Evolutionary conservation across 1,140 invertebrate species (phyloP), one percentile per base, ranked within the genome.

Genomic region (Leptinotarsa lineolata): DNA sequence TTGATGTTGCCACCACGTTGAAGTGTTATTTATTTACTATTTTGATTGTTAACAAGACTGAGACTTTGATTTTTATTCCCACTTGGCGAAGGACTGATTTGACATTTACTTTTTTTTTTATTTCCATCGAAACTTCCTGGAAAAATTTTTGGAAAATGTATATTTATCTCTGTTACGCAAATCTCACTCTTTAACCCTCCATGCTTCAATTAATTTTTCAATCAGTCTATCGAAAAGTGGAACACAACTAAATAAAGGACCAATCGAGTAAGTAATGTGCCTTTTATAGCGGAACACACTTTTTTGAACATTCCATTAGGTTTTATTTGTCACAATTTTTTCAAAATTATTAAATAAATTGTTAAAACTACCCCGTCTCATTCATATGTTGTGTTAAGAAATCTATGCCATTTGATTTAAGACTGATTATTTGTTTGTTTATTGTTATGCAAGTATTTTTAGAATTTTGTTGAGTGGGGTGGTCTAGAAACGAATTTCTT

Each of bases 351-450:
- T 12, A 66, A 44, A 39, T 44, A 66, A 39, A 66, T 39, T 39
- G 18, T 66, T 16, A 18, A 8, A 66, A 6, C 3, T 5, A 66
- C 15, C 30, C 48, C 13, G n/a, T 54, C n/a, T 54, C n/a, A 54
- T n/a, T 54, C n/a, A 70, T 61, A 30, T 76, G 72, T 77, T 75
- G 76, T 79, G 73, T 77, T 77, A 65, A 67, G 69, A 67, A 73
- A 39, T 73, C 73, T 76, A 76, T 80, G 80, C 80, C 80, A 81
- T 80, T 81, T 81, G 74, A 78, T 81, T 81, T 81, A 79, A 81
- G 80, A 81, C 80, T 81, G 80, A 81, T 76, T 79, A 76, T 63
- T 77, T 75, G 77, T 76, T 79, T 78, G 78, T 81, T 81, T 68
- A 71, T 69, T 61, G 72, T 72, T 72, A 68, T 69, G 54, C 61